Percentiles rank a stretch among this genome's conserved stretches.
These are phyloP conservation scores for Gandaritis pyraliata DNA, from an alignment of 2,888 invertebrate species.

Conservation along the genomic window DNA sequence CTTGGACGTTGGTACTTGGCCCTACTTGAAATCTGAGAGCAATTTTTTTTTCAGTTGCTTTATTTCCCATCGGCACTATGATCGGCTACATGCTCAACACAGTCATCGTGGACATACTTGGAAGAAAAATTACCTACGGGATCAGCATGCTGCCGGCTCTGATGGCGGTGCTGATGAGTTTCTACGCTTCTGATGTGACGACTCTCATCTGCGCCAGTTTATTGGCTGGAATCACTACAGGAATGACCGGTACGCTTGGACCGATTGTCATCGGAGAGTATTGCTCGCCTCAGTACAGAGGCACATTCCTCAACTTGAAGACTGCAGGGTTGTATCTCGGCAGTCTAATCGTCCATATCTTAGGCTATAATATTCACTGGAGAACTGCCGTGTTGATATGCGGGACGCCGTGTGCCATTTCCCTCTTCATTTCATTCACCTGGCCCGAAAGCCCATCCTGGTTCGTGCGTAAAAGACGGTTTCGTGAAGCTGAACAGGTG, in stretches of 20 bases:
- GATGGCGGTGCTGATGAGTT: neutral
- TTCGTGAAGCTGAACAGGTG: slow-evolving; percentile 1
- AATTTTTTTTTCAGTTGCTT: neutral
- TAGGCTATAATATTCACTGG: slow-evolving; percentile 1
- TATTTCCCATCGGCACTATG: neutral
- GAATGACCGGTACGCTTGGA: neutral
- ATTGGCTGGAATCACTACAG: neutral
- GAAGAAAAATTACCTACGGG: slow-evolving; percentile 2
- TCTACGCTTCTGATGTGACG: neutral
- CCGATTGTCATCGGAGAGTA: slow-evolving; percentile 1
- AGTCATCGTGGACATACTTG: neutral
- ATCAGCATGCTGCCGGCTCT: neutral
- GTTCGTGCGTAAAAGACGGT: neutral
- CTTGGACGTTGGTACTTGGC: too few relatives aligned
- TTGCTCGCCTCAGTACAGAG: slow-evolving; percentile 1
- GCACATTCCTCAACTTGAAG: neutral
- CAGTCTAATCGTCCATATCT: neutral
- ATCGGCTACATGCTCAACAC: neutral
- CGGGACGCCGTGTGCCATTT: neutral
- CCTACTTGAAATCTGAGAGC: neutral
- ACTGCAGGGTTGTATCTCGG: slow-evolving; percentile 19
- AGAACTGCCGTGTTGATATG: neutral
- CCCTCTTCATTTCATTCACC: neutral
- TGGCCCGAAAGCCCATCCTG: slow-evolving; percentile 1
- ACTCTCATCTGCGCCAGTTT: neutral